Evolutionary conservation across 2,113 vertebrate genomes (phyloP).

Genomic region (Mormyrus lacerda): DNA sequence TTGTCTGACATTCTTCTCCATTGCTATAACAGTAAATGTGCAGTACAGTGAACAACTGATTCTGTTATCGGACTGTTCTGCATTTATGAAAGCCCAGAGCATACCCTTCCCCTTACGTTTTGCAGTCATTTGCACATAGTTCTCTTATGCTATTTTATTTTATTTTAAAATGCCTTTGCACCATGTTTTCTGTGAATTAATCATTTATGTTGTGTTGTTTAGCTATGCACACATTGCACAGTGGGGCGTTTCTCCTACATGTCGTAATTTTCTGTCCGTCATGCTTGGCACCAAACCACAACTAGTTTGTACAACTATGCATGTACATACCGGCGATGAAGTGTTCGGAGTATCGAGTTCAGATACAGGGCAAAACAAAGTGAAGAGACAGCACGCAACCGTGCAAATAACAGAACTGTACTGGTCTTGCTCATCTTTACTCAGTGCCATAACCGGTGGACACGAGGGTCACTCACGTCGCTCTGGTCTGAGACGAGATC

Average conservation of each 20-base stretch:
- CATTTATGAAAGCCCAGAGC: neutral
- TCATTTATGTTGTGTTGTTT: neutral
- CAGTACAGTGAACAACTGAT: neutral
- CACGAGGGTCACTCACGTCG: constrained; percentile 48
- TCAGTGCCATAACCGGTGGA: neutral
- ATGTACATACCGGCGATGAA: neutral
- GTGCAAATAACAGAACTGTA: neutral
- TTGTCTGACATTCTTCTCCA: no score
- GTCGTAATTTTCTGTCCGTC: neutral
- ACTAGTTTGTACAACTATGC: neutral
- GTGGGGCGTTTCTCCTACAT: neutral
- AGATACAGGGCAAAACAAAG: neutral
- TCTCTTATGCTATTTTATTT: neutral
- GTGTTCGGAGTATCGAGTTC: neutral
- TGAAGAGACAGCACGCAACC: neutral
- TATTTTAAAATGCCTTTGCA: neutral
- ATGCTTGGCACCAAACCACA: neutral
- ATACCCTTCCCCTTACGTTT: neutral
- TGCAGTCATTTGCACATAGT: neutral
- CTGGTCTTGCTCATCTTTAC: neutral
- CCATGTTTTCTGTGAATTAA: neutral
- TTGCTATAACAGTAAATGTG: no score
- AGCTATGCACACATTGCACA: neutral
- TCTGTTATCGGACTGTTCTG: neutral
- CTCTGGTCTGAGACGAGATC: constrained; percentile 66